phyloP scores from a whole-genome alignment of 2,888 invertebrate genomes.

The Apodemia duryi region DNA sequence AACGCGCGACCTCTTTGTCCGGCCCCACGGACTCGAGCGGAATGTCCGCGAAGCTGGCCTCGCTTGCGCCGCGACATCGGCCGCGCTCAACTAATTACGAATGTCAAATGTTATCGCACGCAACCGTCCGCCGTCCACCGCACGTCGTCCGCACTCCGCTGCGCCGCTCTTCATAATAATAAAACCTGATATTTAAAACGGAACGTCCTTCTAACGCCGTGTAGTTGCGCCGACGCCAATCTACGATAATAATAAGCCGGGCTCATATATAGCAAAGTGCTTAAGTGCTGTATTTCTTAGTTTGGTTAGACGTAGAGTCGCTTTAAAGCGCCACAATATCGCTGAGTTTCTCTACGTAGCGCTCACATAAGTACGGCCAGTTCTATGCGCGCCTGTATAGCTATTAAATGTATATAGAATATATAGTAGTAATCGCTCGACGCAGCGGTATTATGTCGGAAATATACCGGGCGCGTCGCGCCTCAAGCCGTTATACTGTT shows the following conservation, averaged over 20 bases:
- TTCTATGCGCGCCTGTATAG: slow-evolving; percentile 80
- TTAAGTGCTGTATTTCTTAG: slow-evolving; percentile 53
- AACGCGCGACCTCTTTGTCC: slow-evolving; percentile 76
- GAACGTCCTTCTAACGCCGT: slow-evolving; percentile 80
- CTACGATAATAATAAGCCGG: slow-evolving; percentile 80
- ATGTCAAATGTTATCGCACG: slow-evolving; percentile 80
- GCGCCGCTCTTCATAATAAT: slow-evolving; percentile 80
- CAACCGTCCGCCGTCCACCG: slow-evolving; percentile 65
- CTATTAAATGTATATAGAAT: slow-evolving; percentile 80
- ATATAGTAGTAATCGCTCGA: slow-evolving; percentile 81
- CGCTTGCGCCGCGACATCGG: slow-evolving; percentile 54
- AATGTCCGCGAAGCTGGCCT: slow-evolving; percentile 39
- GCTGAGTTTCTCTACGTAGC: slow-evolving; percentile 52
- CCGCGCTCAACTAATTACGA: slow-evolving; percentile 76
- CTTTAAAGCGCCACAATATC: slow-evolving; percentile 62
- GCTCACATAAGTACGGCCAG: slow-evolving; percentile 80
- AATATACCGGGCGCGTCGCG: slow-evolving; percentile 77
- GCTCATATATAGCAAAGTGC: slow-evolving; percentile 56
- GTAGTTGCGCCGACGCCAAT: slow-evolving; percentile 81
- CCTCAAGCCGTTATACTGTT: slow-evolving; percentile 71
- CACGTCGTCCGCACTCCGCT: slow-evolving; percentile 74
- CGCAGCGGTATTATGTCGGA: slow-evolving; percentile 81
- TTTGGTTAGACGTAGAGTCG: slow-evolving; percentile 44
- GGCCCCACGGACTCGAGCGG: slow-evolving; percentile 46
- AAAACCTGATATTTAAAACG: slow-evolving; percentile 81